phyloP scores from a whole-genome alignment of 2,113 vertebrate species.

The Anser cygnoides region DNA sequence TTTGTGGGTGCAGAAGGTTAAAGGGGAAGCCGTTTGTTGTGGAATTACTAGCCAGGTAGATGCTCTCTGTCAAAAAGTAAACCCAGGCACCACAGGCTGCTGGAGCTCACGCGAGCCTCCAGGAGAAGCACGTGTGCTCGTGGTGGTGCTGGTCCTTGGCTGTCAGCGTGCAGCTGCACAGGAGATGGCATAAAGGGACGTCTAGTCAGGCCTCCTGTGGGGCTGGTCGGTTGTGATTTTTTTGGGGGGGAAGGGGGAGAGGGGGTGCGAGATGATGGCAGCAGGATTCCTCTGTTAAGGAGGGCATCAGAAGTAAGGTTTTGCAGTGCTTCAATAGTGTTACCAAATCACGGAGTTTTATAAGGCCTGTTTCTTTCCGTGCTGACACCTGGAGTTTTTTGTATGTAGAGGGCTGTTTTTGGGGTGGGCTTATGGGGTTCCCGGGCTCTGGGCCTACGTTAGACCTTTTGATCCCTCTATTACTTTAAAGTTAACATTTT shows the following conservation, averaged over 20 bases:
- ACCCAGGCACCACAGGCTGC: neutral
- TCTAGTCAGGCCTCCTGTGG: neutral
- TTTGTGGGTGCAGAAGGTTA: neutral
- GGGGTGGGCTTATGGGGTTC: neutral
- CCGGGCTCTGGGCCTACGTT: neutral
- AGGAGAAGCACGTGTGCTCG: neutral
- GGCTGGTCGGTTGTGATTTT: neutral
- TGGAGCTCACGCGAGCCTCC: neutral
- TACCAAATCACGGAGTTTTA: neutral
- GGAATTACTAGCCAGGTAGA: neutral
- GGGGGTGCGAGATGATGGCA: neutral
- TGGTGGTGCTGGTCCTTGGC: neutral
- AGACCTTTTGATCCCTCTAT: neutral
- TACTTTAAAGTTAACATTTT: neutral
- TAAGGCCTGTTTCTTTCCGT: neutral
- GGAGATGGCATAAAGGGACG: neutral
- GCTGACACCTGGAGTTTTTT: neutral
- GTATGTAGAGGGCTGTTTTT: accelerated
- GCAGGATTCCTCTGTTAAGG: neutral
- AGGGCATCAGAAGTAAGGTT: neutral
- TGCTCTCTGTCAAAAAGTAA: neutral
- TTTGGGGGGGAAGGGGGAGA: neutral
- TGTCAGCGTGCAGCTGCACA: neutral
- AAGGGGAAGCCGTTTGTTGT: neutral
- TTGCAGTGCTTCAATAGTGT: accelerated